Evolutionary conservation across 2,113 vertebrate species (phyloP), one percentile per base, ranked within the genome.

Genomic region (Anseranas semipalmata): DNA sequence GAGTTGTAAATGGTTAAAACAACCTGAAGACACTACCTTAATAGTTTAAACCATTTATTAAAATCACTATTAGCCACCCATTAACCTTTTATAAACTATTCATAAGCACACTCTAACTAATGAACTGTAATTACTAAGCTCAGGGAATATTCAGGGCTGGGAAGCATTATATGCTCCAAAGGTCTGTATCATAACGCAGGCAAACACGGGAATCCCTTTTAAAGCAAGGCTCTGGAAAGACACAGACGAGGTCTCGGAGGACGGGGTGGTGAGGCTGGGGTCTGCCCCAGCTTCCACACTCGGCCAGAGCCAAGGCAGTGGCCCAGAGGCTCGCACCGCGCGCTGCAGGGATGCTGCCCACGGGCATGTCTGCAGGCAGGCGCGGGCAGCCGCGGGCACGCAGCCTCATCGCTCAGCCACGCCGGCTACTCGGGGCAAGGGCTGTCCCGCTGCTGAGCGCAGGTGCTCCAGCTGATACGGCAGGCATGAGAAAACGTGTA

Each of bases 51-150:
- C 72, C 78, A 46, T 82, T 83, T 91, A 95, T 87, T 82, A 95
- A 96, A 95, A 95, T 79, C 84, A 91, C 71, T 87, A 52, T 94
- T 95, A 91, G 92, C 89, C 73, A 92, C 86, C 80, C 81, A 87
- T 89, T 96, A 95, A 91, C 91, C 84, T 89, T 95, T 70, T 87
- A 94, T 93, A 96, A 96, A 93, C 91, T 96, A 95, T 93, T 96
- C 93, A 95, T 93, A 96, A 94, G 81, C 17, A 27, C 75, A 43
- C 46, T 89, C 55, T 83, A 93, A 84, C 88, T 93, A 92, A 91
- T 35, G 78, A 95, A 87, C 17, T 22, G 32, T 52, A 92, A 96
- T 95, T 87, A 89, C 67, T 63, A 89, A 92, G 92, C 81, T 89
- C 35, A 79, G 81, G 84, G 81, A 94, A 89, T 80, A 87, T 86